These are phyloP conservation scores for Gari tellinella DNA, from an alignment of 2,888 invertebrate genomes.

Conservation along the genomic window DNA sequence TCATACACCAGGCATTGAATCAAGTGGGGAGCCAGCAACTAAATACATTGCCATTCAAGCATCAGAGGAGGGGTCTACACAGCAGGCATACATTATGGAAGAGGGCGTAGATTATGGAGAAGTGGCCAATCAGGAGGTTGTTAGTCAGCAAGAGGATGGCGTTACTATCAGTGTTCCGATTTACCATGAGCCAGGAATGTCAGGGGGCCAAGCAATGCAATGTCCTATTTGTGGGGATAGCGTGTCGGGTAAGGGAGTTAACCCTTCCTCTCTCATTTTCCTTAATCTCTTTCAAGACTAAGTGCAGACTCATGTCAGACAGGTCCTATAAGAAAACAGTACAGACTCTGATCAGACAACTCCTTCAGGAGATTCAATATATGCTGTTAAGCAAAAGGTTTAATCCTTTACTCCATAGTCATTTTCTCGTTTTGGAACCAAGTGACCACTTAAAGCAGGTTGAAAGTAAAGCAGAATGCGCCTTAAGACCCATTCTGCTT, in stretches of 20 bases:
- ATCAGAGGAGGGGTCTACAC: not conserved
- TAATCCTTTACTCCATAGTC: too few species aligned
- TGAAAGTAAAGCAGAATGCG: too few species aligned
- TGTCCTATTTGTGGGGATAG: conserved; percentile 83
- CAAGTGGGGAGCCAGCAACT: conserved; percentile 5
- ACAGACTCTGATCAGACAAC: too few species aligned
- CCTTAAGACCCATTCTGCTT: too few species aligned
- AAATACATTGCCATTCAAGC: conserved; percentile 22
- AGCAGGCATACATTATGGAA: not conserved
- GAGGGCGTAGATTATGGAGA: conserved; percentile 23
- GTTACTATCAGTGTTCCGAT: conserved; percentile 9
- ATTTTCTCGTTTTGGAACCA: too few species aligned
- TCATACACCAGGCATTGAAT: conserved; percentile 25
- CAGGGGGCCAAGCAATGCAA: conserved; percentile 22
- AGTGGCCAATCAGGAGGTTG: conserved; percentile 1
- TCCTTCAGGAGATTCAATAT: too few species aligned
- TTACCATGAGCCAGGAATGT: conserved; percentile 7
- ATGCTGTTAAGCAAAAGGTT: too few species aligned
- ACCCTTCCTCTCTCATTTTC: too few species aligned
- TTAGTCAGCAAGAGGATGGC: not conserved
- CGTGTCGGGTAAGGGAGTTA: conserved; percentile 80
- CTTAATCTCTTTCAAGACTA: too few species aligned
- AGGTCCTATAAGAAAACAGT: too few species aligned
- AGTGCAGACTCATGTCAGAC: too few species aligned
- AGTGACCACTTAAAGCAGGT: too few species aligned